Evolutionary conservation across 2,888 invertebrate species (phyloP), one percentile per base, ranked within the genome.

Genomic region (Tinea trinotella): DNA sequence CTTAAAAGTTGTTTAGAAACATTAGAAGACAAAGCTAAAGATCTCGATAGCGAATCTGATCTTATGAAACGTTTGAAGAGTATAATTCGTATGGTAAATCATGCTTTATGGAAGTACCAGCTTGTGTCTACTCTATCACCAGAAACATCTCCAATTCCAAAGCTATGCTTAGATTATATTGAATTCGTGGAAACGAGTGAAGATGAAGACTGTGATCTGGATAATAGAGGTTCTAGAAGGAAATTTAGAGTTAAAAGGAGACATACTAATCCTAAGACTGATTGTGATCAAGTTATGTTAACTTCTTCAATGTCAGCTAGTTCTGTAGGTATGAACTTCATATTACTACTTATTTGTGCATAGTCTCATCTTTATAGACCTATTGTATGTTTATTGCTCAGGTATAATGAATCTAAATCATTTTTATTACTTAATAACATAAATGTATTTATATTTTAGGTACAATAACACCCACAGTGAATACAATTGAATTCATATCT

Each of bases 71-170:
- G 81, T 58, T 65, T 79, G 10, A 81, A 70, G 61, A 77, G 65
- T 57, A 74, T 70, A 64, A 72, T 70, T 65, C 88, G 75, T 72
- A 87, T 74, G 9, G 84, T 92, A 3, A 88, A 87, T 58, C 92
- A 93, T 69, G 92, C 91, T 5, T 77, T 88, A 56, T 93, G 93
- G 93, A 88, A 93, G 63, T 79, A 92, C 61, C 91, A 93, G 64
- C 70, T 93, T 48, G 87, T 93, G n/a, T 87, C 88, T 0, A 88
- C 85, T 55, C 69, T 87, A 1, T 84, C 89, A 3, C 87, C 87
- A 1, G 75, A 83, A 34, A 73, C 76, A 3, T 82, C 79, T 57
- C 79, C 80, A 6, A 71, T 83, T 55, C 60, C 81, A 3, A 82
- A 83, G 57, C 64, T 84, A 1, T 84, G 83, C 56, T 65, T 82